Evolutionary conservation across 2,113 vertebrate species (phyloP), one percentile per base, ranked within the genome.

Genomic region (Prinia subflava): DNA sequence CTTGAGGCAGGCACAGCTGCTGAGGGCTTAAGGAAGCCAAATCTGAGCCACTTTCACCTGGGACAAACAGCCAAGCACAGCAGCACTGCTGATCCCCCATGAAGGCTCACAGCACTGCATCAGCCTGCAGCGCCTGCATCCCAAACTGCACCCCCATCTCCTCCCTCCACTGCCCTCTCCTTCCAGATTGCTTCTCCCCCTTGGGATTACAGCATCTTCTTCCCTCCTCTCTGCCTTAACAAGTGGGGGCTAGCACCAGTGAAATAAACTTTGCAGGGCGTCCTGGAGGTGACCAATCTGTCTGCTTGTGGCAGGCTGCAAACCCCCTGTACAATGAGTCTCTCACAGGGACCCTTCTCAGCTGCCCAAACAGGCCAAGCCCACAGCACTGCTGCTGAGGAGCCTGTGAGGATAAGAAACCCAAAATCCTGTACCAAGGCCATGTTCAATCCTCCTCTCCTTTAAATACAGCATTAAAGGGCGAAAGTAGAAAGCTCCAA

Each of bases 31-130:
- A 80, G 33, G 68, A 77, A 80, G 68, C 30, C 69, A 70, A 53
- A 63, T 69, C 33, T 21, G 10, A 60, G 56, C 49, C 68, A 23
- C 30, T 94, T 78, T 89, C 47, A 59, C 69, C 76, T 0, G 8
- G 56, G 56, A 83, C 16, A 67, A 81, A 59, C 56, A 71, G 42
- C 64, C 89, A 74, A 92, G 94, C 6, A 68, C 1, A 13, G 79
- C 60, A 86, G 46, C 2, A 0, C 59, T 70, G 37, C 71, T 42
- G 55, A 63, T 39, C 24, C 0, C 0, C 82, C 9, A 15, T 4
- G 13, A 55, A 92, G 35, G 59, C 63, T 90, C 71, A 42, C 67
- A 46, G 30, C 49, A 23, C 49, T 23, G 87, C 90, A 64, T 22
- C 88, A 73, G 85, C 60, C 80, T 37, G 5, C 18, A 11, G 62